phyloP scores from a whole-genome alignment of 1,140 invertebrate genomes.

The Muscidifurax raptorellus region DNA sequence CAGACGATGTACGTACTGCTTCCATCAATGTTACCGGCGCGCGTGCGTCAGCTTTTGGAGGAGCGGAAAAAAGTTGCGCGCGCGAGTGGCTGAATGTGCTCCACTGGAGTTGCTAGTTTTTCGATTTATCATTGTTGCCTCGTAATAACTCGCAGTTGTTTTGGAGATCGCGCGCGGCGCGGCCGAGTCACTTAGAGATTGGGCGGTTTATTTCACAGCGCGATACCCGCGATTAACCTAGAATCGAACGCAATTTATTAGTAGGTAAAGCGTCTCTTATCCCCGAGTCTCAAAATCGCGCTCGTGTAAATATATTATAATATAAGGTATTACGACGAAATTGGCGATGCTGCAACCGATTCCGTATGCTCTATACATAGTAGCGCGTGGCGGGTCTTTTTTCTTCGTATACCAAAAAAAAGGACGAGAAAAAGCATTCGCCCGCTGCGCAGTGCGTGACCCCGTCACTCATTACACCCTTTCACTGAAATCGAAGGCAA shows the following conservation, averaged over 20 bases:
- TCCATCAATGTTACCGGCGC: not conserved
- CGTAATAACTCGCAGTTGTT: not conserved
- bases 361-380: no score
- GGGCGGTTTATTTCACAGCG: not conserved
- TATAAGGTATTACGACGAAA: no score
- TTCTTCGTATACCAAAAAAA: not conserved
- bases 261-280: no score
- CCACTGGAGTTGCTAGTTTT: not conserved
- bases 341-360: no score
- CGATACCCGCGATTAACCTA: not conserved
- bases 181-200: not conserved
- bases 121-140: not conserved
- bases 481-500: constrained; percentile 21
- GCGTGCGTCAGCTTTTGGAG: not conserved
- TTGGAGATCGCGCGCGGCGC: not conserved
- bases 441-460: constrained; percentile 2
- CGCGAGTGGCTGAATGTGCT: no score
- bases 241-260: not conserved
- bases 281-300: no score
- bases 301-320: no score
- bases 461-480: constrained; percentile 29
- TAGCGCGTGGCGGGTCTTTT: not conserved
- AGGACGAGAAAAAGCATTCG: constrained; percentile 22
- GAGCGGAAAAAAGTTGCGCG: not conserved
- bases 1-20: not conserved